Evolutionary conservation across 2,113 vertebrate genomes (phyloP).

Genomic region (Brachypodius melanocephalos): DNA sequence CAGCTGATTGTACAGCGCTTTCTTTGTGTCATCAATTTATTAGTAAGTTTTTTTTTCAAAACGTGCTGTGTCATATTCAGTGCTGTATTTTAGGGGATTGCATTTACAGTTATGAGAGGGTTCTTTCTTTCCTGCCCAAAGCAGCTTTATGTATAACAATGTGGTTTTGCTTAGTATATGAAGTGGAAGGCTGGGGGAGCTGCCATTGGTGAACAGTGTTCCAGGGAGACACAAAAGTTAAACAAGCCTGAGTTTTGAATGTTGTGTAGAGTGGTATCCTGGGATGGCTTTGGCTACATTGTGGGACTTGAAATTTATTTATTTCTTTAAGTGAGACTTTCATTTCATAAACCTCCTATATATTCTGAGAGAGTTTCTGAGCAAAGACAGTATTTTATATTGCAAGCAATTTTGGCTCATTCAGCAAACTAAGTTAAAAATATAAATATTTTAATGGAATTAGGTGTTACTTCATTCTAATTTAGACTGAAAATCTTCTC

Average conservation of each 20-base stretch:
- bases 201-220: background rate
- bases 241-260: background rate
- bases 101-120: background rate
- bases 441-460: background rate
- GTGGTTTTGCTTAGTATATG: background rate
- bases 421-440: background rate
- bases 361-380: background rate
- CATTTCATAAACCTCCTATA: background rate
- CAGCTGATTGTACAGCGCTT: background rate
- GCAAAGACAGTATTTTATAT: background rate
- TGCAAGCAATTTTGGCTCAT: background rate
- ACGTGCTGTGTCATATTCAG: background rate
- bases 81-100: background rate
- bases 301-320: background rate
- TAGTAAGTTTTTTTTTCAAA: background rate
- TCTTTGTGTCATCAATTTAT: slow-evolving; percentile 7
- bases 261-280: background rate
- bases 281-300: background rate
- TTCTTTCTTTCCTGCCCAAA: background rate
- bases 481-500: background rate
- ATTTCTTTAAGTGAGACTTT: background rate
- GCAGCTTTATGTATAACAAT: background rate
- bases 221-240: background rate
- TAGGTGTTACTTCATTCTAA: background rate
- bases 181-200: background rate